Base-by-base conservation (phyloP, 2,113 vertebrate species). In the Xiphophorus maculatus region DNA sequence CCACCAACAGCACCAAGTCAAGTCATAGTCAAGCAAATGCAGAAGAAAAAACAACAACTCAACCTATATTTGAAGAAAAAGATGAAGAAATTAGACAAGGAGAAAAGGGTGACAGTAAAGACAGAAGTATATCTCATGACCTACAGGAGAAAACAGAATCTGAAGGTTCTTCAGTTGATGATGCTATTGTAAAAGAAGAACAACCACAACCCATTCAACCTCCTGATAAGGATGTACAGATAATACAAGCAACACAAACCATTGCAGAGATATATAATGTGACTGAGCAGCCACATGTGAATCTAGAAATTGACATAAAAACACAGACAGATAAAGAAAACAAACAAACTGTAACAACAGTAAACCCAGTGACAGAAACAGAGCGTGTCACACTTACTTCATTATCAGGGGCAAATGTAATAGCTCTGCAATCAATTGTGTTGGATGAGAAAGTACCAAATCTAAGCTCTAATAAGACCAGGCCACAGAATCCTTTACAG, bases 91-190 rank as follows among this genome's bases (percentile, higher is more conserved):
- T 15, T 72, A 67, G 19, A 69, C 44, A n/a, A 65, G 28, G 66
- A 0, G 64, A 79, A 32, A 81, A 12, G 66, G 62, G 61, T 28
- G 30, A 76, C 74, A 60, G 74, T 65, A 62, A 25, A 51, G 58
- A 75, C 7, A 71, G 17, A 71, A 28, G 19, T 42, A 74, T 51
- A 74, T 44, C 25, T 70, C 68, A 75, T 2, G 63, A 0, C 64
- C n/a, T 37, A 74, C 58, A 13, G 8, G 27, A 7, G 32, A 66
- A 82, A 54, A 28, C 65, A 66, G 91, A 92, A 84, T 73, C 64
- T 19, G 30, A 96, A 40, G 96, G 95, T 33, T 95, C 95, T 14
- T 96, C 97, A 51, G 91, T 91, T 44, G 95, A 95, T 76, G 71
- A 76, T 4, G n/a, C 69, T 0, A 27, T 81, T 19, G 65, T 81